A percentile compares a stretch with the other conserved stretches of the same genome.
Evolutionary conservation across 2,797 vertebrate species (phyloP).

Genomic region (Natrix natrix): DNA sequence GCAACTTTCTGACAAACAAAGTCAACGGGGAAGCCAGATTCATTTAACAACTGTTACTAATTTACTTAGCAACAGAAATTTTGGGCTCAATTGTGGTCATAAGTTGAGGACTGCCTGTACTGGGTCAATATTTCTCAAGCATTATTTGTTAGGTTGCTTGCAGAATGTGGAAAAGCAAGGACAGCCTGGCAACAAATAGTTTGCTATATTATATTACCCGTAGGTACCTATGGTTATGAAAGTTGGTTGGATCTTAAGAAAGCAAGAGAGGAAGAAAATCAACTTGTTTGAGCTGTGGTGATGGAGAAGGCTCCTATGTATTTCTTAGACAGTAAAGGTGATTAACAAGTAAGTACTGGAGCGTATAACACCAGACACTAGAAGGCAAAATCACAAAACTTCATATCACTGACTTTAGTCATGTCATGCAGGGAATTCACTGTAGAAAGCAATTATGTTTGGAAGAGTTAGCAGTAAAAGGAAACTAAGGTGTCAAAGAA

Average conservation of each 20-base stretch:
- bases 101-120: background rate
- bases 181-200: background rate
- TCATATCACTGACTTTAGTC: background rate
- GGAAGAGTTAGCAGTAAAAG: background rate
- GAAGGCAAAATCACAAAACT: background rate
- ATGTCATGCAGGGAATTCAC: background rate
- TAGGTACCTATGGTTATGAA: too few relatives aligned
- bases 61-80: too few relatives aligned
- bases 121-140: background rate
- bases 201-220: too few relatives aligned
- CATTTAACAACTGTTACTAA: too few relatives aligned
- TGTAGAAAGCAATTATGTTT: background rate
- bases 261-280: too few relatives aligned
- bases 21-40: too few relatives aligned
- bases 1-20: too few relatives aligned
- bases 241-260: too few relatives aligned
- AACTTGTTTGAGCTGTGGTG: too few relatives aligned
- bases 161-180: background rate
- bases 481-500: background rate
- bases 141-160: background rate
- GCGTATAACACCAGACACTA: background rate
- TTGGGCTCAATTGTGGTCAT: too few relatives aligned
- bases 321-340: background rate
- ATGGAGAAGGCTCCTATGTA: too few relatives aligned
- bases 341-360: background rate